These are phyloP conservation scores for Vidua chalybeata DNA, from an alignment of 2,113 vertebrate genomes.

Conservation along the genomic window DNA sequence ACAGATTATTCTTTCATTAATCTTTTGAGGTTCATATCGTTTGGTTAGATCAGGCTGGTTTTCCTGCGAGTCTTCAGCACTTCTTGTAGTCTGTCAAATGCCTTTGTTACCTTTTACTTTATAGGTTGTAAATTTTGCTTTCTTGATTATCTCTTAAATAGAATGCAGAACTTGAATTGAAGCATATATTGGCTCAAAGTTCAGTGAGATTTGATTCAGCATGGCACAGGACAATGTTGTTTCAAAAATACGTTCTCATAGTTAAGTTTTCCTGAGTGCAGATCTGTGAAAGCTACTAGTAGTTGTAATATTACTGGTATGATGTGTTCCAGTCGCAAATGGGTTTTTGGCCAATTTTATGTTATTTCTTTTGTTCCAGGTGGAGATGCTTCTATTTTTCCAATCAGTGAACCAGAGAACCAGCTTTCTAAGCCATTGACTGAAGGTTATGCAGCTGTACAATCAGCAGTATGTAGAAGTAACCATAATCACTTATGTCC, in stretches of 20 bases:
- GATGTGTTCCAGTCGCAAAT: neutral
- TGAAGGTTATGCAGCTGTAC: constrained; percentile 3
- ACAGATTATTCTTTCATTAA: neutral
- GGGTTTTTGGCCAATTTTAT: neutral
- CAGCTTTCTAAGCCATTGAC: constrained; percentile 69
- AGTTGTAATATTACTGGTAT: neutral
- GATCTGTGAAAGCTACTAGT: neutral
- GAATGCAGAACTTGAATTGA: neutral
- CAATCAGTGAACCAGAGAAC: constrained; percentile 72
- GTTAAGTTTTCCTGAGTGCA: neutral
- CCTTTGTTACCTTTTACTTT: neutral
- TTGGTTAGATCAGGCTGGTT: neutral
- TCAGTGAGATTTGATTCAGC: neutral
- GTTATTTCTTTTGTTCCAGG: constrained; percentile 72
- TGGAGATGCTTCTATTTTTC: constrained; percentile 95
- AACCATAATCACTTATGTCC: neutral
- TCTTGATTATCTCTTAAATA: neutral
- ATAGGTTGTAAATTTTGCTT: neutral
- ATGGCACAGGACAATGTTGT: neutral
- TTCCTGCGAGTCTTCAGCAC: neutral
- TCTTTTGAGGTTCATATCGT: neutral
- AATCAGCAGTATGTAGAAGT: neutral
- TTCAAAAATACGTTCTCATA: neutral
- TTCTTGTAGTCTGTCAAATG: neutral
- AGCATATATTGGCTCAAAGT: neutral